Evolutionary conservation across 35 echinoderm and acorn worm genomes (phyloP).

Genomic region (Ptychodera flava): DNA sequence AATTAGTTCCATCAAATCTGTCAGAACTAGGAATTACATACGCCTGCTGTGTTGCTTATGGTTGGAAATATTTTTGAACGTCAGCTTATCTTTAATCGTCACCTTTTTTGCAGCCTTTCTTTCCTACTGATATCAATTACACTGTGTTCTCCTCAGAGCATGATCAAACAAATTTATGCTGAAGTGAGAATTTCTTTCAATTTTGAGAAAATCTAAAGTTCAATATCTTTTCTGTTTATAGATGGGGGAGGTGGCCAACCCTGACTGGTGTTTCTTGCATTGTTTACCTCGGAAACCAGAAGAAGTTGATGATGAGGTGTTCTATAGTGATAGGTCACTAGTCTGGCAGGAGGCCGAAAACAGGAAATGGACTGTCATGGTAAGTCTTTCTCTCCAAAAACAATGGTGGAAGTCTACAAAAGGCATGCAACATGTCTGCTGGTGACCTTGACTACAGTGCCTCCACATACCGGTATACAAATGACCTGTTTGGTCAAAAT

Average conservation of each 20-base stretch:
- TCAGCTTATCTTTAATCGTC: too few species aligned
- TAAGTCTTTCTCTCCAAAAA: slow-evolving; percentile 19
- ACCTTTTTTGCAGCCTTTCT: too few species aligned
- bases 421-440: neutral
- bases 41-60: too few species aligned
- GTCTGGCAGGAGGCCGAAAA: slow-evolving; percentile 92
- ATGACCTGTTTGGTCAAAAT: neutral
- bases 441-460: neutral
- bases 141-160: too few species aligned
- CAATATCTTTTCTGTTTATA: too few species aligned
- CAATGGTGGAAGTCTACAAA: neutral
- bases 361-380: slow-evolving; percentile 97
- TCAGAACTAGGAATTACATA: too few species aligned
- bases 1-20: too few species aligned
- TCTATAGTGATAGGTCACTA: slow-evolving; percentile 80
- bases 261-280: slow-evolving; percentile 95
- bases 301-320: slow-evolving; percentile 95
- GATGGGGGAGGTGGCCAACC: slow-evolving; percentile 59
- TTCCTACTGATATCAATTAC: too few species aligned
- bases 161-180: too few species aligned
- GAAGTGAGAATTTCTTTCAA: too few species aligned
- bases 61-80: too few species aligned
- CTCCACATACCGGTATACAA: neutral
- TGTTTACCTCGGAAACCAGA: slow-evolving; percentile 86
- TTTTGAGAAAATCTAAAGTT: too few species aligned